Percentiles rank a stretch among this genome's conserved stretches.
Evolutionary conservation across 2,797 vertebrate genomes (phyloP).

Genomic region (Leuciscus waleckii): DNA sequence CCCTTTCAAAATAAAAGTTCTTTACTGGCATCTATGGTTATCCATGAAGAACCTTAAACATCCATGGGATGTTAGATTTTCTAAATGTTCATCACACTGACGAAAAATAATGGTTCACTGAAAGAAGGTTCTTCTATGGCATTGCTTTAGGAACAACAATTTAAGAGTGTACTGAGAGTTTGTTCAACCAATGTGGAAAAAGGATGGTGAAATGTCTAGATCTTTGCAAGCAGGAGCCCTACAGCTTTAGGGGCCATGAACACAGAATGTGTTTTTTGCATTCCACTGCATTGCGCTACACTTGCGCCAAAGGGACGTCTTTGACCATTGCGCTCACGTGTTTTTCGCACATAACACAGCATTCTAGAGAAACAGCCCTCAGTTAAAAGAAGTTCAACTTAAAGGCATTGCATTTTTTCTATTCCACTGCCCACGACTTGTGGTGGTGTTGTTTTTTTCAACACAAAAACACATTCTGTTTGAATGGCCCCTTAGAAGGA

Average conservation of each 20-base stretch:
- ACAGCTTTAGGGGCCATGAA: background rate
- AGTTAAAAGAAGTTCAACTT: no score
- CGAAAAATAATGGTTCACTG: background rate
- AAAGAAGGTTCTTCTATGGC: background rate
- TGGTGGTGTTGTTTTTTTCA: background rate
- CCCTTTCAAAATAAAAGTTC: background rate
- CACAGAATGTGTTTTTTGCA: background rate
- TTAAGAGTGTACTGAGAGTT: background rate
- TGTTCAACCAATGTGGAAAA: background rate
- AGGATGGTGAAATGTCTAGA: background rate
- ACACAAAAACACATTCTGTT: background rate
- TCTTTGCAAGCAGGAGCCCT: background rate
- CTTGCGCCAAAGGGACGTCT: background rate
- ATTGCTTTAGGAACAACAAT: background rate
- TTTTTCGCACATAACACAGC: background rate
- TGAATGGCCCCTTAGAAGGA: background rate
- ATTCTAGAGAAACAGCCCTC: no score
- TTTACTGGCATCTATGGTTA: background rate
- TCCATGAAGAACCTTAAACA: background rate
- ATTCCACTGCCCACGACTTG: background rate
- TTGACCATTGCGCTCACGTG: rapidly evolving
- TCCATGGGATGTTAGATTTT: background rate
- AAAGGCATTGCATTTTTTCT: background rate
- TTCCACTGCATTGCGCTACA: background rate
- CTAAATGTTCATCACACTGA: background rate